A percentile compares a stretch with the other conserved stretches of the same genome.
These are phyloP conservation scores for Ormyrus thymus DNA, from an alignment of 2,888 invertebrate species.

Conservation along the genomic window DNA sequence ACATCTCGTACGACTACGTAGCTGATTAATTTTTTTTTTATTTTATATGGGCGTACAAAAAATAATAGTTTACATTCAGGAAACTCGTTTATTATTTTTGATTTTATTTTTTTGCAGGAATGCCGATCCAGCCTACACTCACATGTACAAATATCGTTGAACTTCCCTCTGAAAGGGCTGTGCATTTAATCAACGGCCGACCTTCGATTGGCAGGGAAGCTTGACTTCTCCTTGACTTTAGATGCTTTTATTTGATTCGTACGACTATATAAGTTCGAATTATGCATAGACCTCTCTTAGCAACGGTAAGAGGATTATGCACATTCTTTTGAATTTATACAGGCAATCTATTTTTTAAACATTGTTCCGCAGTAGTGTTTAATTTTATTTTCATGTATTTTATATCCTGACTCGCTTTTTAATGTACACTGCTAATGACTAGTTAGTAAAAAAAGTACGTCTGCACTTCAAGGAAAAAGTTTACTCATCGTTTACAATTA, in stretches of 20 bases:
- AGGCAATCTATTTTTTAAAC: background rate
- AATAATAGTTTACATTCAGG: background rate
- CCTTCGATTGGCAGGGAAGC: slow-evolving; percentile 40
- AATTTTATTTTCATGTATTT: background rate
- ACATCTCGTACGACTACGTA: background rate
- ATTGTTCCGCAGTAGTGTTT: slow-evolving; percentile 2
- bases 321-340: background rate
- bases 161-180: slow-evolving; percentile 48
- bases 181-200: slow-evolving; percentile 38
- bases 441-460: slow-evolving; percentile 4
- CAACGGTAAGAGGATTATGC: slow-evolving; percentile 1
- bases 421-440: background rate
- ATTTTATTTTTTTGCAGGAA: background rate
- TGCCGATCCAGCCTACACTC: slow-evolving; percentile 8
- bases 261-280: slow-evolving; percentile 33
- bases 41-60: background rate
- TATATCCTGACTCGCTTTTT: background rate
- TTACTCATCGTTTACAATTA: slow-evolving; percentile 14
- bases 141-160: slow-evolving; percentile 20
- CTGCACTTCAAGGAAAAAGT: slow-evolving; percentile 38
- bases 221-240: background rate
- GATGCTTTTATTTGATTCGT: slow-evolving; percentile 1
- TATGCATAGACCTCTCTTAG: slow-evolving; percentile 1
- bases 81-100: slow-evolving; percentile 20
- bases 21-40: background rate